phyloP scores from a whole-genome alignment of 2,888 invertebrate genomes.

The Monochamus alternatus region DNA sequence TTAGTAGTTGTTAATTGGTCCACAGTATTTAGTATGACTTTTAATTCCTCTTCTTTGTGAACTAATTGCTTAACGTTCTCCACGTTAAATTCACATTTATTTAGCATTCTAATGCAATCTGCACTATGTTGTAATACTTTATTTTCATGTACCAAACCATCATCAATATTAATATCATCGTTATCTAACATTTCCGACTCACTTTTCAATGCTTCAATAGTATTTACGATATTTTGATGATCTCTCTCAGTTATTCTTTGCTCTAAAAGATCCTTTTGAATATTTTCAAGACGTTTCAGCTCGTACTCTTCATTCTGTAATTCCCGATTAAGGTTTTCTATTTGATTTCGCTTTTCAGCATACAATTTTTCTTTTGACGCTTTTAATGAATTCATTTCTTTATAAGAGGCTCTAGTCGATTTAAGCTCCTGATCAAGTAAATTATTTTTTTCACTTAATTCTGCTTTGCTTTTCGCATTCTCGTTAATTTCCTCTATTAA shows the following conservation, averaged over 20 bases:
- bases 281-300: constrained; percentile 13
- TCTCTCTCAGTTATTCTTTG: constrained; percentile 23
- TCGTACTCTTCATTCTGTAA: constrained; percentile 21
- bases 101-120: not conserved
- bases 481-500: constrained; percentile 25
- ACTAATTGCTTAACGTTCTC: constrained; percentile 11
- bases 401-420: not conserved
- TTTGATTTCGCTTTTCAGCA: constrained; percentile 19
- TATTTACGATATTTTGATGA: constrained; percentile 13
- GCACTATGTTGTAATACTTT: constrained; percentile 2
- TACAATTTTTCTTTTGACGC: constrained; percentile 16
- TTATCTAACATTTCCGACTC: constrained; percentile 6
- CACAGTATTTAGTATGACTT: not conserved
- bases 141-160: constrained; percentile 23
- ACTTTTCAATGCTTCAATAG: constrained; percentile 16
- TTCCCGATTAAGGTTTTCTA: constrained; percentile 17
- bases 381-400: constrained; percentile 4
- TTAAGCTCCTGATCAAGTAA: not conserved
- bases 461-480: constrained; percentile 18
- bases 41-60: constrained; percentile 16
- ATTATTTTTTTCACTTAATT: not conserved
- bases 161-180: constrained; percentile 7
- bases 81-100: constrained; percentile 10
- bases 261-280: constrained; percentile 16
- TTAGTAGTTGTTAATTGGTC: not conserved